phyloP scores from a whole-genome alignment of 2,113 vertebrate species.

The Tamias sibiricus region DNA sequence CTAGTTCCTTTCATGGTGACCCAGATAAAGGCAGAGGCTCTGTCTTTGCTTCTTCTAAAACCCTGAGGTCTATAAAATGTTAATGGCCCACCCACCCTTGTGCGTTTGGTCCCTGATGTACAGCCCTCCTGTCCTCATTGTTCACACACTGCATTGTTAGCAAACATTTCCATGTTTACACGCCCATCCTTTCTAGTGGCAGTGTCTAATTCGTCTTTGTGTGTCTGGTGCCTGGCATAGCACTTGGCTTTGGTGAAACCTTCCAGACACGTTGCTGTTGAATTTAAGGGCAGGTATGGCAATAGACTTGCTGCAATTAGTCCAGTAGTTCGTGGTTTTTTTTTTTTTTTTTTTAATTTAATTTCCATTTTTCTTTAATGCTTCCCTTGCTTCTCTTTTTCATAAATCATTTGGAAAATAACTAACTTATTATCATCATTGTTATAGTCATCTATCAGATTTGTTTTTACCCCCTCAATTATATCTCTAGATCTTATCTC shows the following conservation, averaged over 20 bases:
- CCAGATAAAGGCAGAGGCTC: background rate
- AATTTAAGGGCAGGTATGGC: background rate
- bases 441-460: background rate
- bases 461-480: background rate
- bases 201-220: background rate
- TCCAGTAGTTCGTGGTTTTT: background rate
- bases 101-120: background rate
- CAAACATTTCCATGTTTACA: background rate
- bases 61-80: background rate
- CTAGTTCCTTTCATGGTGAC: background rate
- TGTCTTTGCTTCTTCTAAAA: background rate
- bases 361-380: background rate
- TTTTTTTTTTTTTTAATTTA: background rate
- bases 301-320: background rate
- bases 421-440: background rate
- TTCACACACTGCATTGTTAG: background rate
- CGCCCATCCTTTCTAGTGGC: background rate
- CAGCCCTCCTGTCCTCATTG: background rate
- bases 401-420: background rate
- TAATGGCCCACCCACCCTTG: accelerated
- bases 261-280: background rate
- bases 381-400: background rate
- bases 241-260: background rate
- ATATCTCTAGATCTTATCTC: background rate
- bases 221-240: background rate